Evolutionary conservation across 2,888 invertebrate genomes (phyloP), one percentile per base, ranked within the genome.

Genomic region (Coremacera marginata): DNA sequence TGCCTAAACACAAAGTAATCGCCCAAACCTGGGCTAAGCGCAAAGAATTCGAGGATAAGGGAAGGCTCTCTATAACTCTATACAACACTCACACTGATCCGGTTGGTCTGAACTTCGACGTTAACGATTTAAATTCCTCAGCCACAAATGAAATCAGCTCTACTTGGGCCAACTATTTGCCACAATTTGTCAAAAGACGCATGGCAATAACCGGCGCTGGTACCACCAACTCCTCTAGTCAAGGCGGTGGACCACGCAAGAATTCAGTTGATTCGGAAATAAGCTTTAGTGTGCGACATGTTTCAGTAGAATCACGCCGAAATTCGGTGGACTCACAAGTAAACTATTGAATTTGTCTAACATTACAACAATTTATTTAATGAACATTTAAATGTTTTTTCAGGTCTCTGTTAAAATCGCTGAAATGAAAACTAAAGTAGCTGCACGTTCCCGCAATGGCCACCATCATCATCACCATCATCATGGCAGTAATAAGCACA

Each of bases 71-170:
- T 63, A 94, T 98, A 85, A 96, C 95, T 81, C 94, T 97, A 81
- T 94, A 94, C 80, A 95, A 95, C 81, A 94, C 94, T 4, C 94
- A 96, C 82, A 95, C 96, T 80, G 98, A 98, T 90, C 98, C 98
- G 11, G 95, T 98, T 11, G 96, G 95, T 3, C 89, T 96, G 57
- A 93, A 93, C 83, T 93, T 94, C 81, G 93, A 94, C 84, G 88
- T 89, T 0, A 89, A 89, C 71, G 89, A 89, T 79, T 84, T 94
- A 68, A 94, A 95, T 85, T 94, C 94, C 68, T 92, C 93, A 68
- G 95, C 94, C 73, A 95, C 95, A 78, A 94, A 94, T 81, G 96
- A 96, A 84, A 91, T 98, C 72, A 96, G 96, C 76, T 96, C 97
- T 0, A 95, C 96, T 0, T 98, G 97, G 96, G 96, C 96, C 57